phyloP scores from a whole-genome alignment of 2,797 vertebrate species.

The Schizopygopsis pylzovi region DNA sequence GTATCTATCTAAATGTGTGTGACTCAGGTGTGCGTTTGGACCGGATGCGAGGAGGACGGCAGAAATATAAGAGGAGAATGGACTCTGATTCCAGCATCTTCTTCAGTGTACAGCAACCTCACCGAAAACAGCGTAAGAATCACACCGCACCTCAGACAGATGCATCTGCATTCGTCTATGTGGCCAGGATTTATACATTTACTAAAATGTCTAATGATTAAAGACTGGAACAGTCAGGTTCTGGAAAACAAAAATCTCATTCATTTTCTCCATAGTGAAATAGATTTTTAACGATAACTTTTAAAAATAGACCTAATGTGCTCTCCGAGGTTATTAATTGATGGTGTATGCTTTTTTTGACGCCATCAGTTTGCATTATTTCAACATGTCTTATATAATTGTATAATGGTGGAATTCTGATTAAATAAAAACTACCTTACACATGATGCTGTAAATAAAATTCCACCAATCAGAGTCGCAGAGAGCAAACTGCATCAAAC shows the following conservation, averaged over 20 bases:
- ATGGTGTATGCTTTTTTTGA: not conserved
- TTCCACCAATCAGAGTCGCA: too few relatives aligned
- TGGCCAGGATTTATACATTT: not conserved
- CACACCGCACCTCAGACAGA: not conserved
- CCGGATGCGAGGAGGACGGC: slow-evolving; percentile 94
- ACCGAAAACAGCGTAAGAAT: slow-evolving; percentile 89
- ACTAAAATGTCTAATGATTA: not conserved
- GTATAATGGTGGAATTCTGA: not conserved
- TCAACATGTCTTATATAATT: not conserved
- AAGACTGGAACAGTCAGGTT: not conserved
- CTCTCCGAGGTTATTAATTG: not conserved
- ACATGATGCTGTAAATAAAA: too few relatives aligned
- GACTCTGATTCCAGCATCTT: slow-evolving; percentile 93
- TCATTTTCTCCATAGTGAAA: not conserved
- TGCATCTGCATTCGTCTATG: not conserved
- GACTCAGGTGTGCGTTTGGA: slow-evolving; percentile 92
- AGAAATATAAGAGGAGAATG: slow-evolving; percentile 98
- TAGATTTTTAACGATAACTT: not conserved
- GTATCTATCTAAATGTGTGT: not conserved
- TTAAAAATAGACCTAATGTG: not conserved
- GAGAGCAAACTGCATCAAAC: too few relatives aligned
- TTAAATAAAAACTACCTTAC: not conserved
- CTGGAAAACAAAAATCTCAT: not conserved
- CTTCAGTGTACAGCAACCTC: slow-evolving; percentile 88
- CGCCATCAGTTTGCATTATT: not conserved